A percentile compares a stretch with the other conserved stretches of the same genome.
Evolutionary conservation across 2,888 invertebrate genomes (phyloP).

Genomic region (Melipona beecheii): DNA sequence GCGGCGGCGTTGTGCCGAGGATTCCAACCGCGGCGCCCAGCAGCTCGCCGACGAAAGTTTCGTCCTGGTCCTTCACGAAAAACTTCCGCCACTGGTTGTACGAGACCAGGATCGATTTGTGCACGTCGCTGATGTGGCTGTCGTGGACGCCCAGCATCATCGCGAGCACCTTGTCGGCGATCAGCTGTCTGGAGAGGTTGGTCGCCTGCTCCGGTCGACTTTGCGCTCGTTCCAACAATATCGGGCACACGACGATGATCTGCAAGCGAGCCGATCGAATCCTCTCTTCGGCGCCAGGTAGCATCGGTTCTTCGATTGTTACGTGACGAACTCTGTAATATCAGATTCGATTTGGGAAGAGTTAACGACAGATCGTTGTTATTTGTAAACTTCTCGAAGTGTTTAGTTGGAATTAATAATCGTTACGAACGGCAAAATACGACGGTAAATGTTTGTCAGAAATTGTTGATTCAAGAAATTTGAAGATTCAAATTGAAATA

Average conservation of each 20-base stretch:
- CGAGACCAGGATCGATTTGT: slow-evolving; percentile 88
- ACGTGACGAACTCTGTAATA: slow-evolving; percentile 89
- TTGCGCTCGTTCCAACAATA: slow-evolving; percentile 87
- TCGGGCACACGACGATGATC: slow-evolving; percentile 92
- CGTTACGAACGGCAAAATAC: too few relatives aligned
- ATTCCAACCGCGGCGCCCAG: slow-evolving; percentile 93
- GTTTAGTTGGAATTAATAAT: too few relatives aligned
- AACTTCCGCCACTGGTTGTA: slow-evolving; percentile 93
- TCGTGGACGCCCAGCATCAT: slow-evolving; percentile 93
- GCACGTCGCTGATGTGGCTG: slow-evolving; percentile 88
- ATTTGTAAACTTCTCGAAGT: too few relatives aligned
- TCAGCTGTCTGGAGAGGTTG: slow-evolving; percentile 86
- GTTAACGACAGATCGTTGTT: too few relatives aligned
- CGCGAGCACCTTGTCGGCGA: slow-evolving; percentile 90
- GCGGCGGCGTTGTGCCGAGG: slow-evolving; percentile 84
- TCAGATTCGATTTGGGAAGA: slow-evolving; percentile 42
- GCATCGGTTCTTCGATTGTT: slow-evolving; percentile 89
- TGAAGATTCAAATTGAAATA: background rate
- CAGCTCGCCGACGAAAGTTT: slow-evolving; percentile 93
- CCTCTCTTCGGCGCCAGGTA: slow-evolving; percentile 85
- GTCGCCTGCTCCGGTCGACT: slow-evolving; percentile 85
- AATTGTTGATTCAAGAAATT: background rate
- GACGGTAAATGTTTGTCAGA: too few relatives aligned
- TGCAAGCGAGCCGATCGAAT: slow-evolving; percentile 90
- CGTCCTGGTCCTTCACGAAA: slow-evolving; percentile 92